These are phyloP conservation scores for Listronotus oregonensis DNA, from an alignment of 1,140 invertebrate genomes.

Conservation along the genomic window DNA sequence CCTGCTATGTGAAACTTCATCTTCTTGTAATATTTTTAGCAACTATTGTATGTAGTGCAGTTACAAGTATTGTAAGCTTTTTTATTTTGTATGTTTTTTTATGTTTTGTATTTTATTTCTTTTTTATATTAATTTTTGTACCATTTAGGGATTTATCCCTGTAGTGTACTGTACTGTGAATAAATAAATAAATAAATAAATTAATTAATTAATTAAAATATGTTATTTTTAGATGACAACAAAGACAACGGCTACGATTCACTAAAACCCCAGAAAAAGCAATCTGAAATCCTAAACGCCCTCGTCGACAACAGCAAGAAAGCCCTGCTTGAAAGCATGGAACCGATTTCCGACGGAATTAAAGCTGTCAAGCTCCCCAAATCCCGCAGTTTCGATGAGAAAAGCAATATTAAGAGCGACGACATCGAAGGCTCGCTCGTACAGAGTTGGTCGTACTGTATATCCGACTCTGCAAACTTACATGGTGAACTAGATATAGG, in stretches of 20 bases:
- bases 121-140: too few relatives aligned
- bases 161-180: too few relatives aligned
- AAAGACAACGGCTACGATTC: conserved; percentile 47
- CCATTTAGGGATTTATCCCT: too few relatives aligned
- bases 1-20: too few relatives aligned
- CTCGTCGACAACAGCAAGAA: conserved; percentile 38
- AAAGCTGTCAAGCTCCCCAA: conserved; percentile 53
- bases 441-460: conserved; percentile 54
- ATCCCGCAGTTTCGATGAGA: conserved; percentile 55
- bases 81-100: too few relatives aligned
- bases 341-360: conserved; percentile 51
- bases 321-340: conserved; percentile 45
- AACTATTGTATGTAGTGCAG: too few relatives aligned
- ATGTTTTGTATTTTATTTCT: too few relatives aligned
- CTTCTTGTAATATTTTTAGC: too few relatives aligned
- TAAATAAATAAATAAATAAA: too few relatives aligned
- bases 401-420: conserved; percentile 41
- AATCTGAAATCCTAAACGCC: conserved; percentile 33
- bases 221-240: conserved; percentile 22
- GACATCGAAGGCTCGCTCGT: conserved; percentile 48
- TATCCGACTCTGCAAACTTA: conserved; percentile 50
- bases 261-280: conserved; percentile 30
- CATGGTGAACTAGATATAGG: conserved; percentile 49
- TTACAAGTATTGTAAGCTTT: too few relatives aligned
- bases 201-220: too few relatives aligned